Base-by-base conservation (phyloP, 2,797 vertebrate species). In the Neosalanx taihuensis region DNA sequence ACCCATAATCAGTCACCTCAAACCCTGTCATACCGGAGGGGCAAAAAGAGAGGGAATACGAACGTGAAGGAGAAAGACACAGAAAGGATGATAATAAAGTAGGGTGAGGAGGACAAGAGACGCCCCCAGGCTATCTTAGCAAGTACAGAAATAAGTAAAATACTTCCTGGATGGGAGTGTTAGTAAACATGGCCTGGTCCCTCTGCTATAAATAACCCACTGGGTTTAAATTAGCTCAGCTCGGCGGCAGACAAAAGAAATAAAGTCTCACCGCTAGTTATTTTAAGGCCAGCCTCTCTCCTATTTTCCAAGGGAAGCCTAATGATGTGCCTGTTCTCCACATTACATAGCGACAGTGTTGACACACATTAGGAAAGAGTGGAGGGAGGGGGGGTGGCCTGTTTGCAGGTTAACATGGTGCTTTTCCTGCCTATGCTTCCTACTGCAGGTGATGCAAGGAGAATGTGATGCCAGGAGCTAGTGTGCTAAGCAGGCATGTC, bases 341-440 rank as follows among this genome's bases (percentile, higher is more conserved):
- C 72, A 79, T 78, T 78, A 76, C 72, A 75, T 70, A 69, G 70
- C 72, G 61, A 60, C 57, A 71, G 72, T 74, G 74, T 66, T 78
- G 78, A 79, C 57, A 67, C 59, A 67, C 29, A 35, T 73, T 82
- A 68, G 73, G 76, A 75, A 73, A 30, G 5, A 4, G 59, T 26
- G 59, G 23, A 13, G 23, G 18, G 23, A 0, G 59, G 23, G 5
- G 59, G 51, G 51, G 18, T n/a, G 9, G 51, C 15, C 51, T 9
- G 51, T 17, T 56, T n/a, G 5, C 10, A 18, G 49, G 49, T 51
- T 37, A 7, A 37, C 41, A 46, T 9, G 41, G 41, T 46, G 12
- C 41, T 13, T 46, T 37, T 46, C 13, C 41, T 3, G 41, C 41
- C 41, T 46, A 10, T 12, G 23, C 23, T 26, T 26, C 5, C 46